Evolutionary conservation across 2,888 invertebrate species (phyloP).

Genomic region (Microplitis manilae): DNA sequence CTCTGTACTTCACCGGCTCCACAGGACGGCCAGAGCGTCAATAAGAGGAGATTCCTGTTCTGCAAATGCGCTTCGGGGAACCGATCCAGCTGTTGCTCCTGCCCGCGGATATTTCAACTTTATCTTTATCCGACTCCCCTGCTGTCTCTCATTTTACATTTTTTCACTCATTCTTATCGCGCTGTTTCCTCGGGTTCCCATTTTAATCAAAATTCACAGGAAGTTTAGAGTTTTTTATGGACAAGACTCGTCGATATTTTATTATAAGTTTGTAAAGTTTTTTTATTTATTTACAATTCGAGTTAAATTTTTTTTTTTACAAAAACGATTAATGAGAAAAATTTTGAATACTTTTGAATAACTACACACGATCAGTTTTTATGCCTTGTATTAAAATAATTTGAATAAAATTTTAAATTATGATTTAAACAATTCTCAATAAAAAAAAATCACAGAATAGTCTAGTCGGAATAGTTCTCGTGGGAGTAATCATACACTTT

Average conservation of each 20-base stretch:
- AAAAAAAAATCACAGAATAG: background rate
- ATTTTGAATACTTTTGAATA: too few relatives aligned
- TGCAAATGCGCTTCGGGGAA: slow-evolving; percentile 71
- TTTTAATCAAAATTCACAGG: slow-evolving; percentile 70
- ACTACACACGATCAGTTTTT: too few relatives aligned
- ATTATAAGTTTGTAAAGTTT: too few relatives aligned
- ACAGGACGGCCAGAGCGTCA: slow-evolving; percentile 57
- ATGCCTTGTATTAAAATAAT: too few relatives aligned
- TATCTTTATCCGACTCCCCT: background rate
- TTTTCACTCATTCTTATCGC: slow-evolving; percentile 36
- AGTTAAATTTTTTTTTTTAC: too few relatives aligned
- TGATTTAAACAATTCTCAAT: background rate
- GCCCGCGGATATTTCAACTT: slow-evolving; percentile 56
- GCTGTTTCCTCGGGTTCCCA: slow-evolving; percentile 61
- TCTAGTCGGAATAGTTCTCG: slow-evolving; percentile 17
- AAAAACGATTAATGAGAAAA: too few relatives aligned
- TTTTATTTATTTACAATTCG: too few relatives aligned
- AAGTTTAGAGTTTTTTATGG: background rate
- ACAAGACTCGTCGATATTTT: slow-evolving; percentile 4
- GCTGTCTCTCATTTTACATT: slow-evolving; percentile 44
- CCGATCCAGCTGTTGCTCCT: slow-evolving; percentile 71
- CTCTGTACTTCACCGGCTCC: background rate
- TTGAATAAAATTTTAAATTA: too few relatives aligned
- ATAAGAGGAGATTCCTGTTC: slow-evolving; percentile 70
- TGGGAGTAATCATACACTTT: slow-evolving; percentile 31